A percentile compares a stretch with the other conserved stretches of the same genome.
phyloP scores from a whole-genome alignment of 1,140 invertebrate species.

The Calephelis nemesis region DNA sequence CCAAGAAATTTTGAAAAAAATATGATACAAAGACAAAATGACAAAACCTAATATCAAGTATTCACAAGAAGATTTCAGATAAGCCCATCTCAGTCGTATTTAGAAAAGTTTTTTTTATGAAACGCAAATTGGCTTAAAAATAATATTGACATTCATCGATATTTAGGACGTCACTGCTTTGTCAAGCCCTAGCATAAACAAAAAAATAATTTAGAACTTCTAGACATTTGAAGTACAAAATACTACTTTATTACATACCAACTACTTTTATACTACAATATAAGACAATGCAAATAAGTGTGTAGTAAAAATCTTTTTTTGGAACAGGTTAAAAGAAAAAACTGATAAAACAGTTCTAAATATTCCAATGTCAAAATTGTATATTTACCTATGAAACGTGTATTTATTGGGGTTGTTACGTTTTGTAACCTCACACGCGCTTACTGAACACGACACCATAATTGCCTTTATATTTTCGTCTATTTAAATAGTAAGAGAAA shows the following conservation, averaged over 20 bases:
- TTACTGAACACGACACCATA: constrained; percentile 14
- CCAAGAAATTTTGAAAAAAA: too few relatives aligned
- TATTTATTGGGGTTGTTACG: too few relatives aligned
- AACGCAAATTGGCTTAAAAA: too few relatives aligned
- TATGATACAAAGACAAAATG: too few relatives aligned
- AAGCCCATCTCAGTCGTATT: too few relatives aligned
- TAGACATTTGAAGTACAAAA: not conserved
- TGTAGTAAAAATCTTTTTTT: not conserved
- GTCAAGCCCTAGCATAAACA: constrained; percentile 9
- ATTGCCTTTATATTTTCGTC: constrained; percentile 1
- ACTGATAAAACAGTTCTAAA: not conserved
- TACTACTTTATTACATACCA: not conserved
- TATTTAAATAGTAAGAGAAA: too few relatives aligned
- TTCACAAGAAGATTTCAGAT: too few relatives aligned
- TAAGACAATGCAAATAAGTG: not conserved
- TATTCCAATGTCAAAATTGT: not conserved
- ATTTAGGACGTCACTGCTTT: not conserved
- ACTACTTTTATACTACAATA: not conserved
- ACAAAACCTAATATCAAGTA: too few relatives aligned
- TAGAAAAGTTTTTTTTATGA: too few relatives aligned
- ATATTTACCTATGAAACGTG: constrained; percentile 4
- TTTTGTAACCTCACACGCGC: not conserved
- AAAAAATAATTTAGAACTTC: not conserved
- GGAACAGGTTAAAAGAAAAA: not conserved
- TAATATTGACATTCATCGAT: not conserved